Evolutionary conservation across 1,140 invertebrate genomes (phyloP).

Genomic region (Lepidurus packardi): DNA sequence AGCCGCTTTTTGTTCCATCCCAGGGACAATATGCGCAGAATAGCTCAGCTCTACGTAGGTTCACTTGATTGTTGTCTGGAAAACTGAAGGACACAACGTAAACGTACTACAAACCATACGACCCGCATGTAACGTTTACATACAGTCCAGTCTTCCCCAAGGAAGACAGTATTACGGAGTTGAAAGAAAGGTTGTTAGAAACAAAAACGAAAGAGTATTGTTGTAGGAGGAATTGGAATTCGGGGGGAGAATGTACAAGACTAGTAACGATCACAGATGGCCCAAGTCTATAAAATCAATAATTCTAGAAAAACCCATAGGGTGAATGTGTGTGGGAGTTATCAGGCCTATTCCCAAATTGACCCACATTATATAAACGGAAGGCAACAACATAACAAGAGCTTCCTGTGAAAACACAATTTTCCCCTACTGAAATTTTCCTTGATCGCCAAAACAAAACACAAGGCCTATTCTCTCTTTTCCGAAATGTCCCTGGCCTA

Average conservation of each 20-base stretch:
- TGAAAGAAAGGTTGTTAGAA: slow-evolving; percentile 3
- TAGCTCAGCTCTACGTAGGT: not conserved
- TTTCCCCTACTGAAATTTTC: not conserved
- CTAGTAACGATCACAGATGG: not conserved
- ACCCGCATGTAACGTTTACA: not conserved
- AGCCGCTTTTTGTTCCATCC: slow-evolving; percentile 2
- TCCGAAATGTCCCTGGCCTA: not conserved
- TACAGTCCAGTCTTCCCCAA: not conserved
- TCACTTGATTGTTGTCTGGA: not conserved
- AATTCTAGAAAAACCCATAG: not conserved
- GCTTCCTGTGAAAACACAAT: slow-evolving; percentile 1
- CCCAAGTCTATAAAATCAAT: slow-evolving; percentile 19
- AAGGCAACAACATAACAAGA: slow-evolving; percentile 18
- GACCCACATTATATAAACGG: slow-evolving; percentile 19
- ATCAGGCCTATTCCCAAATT: slow-evolving; percentile 15
- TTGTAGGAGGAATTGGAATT: not conserved
- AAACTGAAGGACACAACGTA: not conserved
- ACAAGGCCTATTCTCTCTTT: not conserved
- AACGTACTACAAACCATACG: not conserved
- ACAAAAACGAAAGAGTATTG: not conserved
- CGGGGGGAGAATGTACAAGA: not conserved
- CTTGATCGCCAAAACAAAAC: slow-evolving; percentile 1
- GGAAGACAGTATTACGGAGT: not conserved
- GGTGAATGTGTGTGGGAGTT: slow-evolving; percentile 14
- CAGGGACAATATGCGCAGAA: not conserved